These are phyloP conservation scores for Seriola aureovittata DNA, from an alignment of 2,113 vertebrate species.

Conservation along the genomic window DNA sequence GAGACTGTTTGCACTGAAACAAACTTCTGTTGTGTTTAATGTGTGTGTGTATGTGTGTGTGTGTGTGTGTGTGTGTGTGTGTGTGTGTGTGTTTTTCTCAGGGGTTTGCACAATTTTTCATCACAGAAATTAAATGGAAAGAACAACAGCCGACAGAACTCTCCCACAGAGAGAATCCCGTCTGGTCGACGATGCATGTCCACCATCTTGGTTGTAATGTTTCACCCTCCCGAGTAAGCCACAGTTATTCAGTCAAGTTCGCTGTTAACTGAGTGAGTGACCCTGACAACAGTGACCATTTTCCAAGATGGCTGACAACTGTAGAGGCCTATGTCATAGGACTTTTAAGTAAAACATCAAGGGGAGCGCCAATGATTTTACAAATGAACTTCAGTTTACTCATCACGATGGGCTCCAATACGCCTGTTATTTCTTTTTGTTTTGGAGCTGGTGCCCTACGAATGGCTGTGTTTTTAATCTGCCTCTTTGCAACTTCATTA, in stretches of 20 bases:
- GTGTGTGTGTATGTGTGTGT: neutral
- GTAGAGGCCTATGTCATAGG: neutral
- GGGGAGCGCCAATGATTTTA: too few relatives aligned
- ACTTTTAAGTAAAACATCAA: neutral
- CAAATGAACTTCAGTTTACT: too few relatives aligned
- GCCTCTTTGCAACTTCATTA: neutral
- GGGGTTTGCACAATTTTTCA: conserved; percentile 30
- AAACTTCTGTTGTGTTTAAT: neutral
- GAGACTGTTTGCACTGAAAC: conserved; percentile 16
- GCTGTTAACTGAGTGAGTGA: neutral
- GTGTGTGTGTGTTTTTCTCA: conserved; percentile 1
- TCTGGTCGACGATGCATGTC: neutral
- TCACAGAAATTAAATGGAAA: conserved; percentile 31
- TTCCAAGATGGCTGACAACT: conserved; percentile 19
- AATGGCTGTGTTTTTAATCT: neutral
- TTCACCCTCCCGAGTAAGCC: neutral
- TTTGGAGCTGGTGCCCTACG: neutral
- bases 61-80: neutral
- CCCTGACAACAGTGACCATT: conserved; percentile 5
- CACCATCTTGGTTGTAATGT: conserved; percentile 3
- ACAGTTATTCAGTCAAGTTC: neutral
- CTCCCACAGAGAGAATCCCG: neutral
- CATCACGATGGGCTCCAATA: too few relatives aligned
- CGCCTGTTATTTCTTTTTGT: neutral
- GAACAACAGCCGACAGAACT: conserved; percentile 13